Evolutionary conservation across 2,113 vertebrate species (phyloP), one percentile per base, ranked within the genome.

Genomic region (Hepsetus odoe): DNA sequence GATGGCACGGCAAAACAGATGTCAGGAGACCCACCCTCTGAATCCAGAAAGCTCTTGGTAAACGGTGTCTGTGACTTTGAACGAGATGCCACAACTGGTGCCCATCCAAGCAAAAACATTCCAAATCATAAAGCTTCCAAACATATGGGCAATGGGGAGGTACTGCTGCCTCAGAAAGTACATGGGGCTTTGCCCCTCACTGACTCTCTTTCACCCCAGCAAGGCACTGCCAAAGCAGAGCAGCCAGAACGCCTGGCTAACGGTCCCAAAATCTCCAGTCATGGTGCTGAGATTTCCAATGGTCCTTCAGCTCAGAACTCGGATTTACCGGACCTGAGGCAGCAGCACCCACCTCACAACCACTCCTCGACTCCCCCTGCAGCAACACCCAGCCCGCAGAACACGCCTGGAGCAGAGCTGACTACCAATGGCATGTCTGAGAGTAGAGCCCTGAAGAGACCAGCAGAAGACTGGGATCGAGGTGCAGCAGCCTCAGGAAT

Each of bases 41-140:
- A 98, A 92, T 92, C 95, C 89, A 98, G 93, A 93, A 96, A 95
- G 92, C 92, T 95, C 83, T 91, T 99, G 55, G 93, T 99, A 85
- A 99, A 99, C 76, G 98, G 98, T 84, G 95, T 99, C 87, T 99
- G 97, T 94, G 98, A 98, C 95, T 95, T 96, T 94, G 97, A 98
- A 80, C 94, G 96, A 77, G 95, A 95, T 85, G 28, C 26, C 30
- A 35, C 38, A 2, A 13, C 80, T 30, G 93, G 94, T 87, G 93
- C 94, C 88, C 94, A 95, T 93, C 94, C 96, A 85, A 96, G 93
- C 94, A 99, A 94, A 98, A 99, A 95, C 97, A 99, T 99, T 99
- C 97, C 97, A 95, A 99, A 99, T 98, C 98, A 98, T 93, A 95
- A 98, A 92, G 95, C 97, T 98, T 99, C 96, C 95, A 99, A 96